A percentile compares a stretch with the other conserved stretches of the same genome.
Conservation (phyloP, 2,113 vertebrate genomes). For the Lycocorax pyrrhopterus region DNA sequence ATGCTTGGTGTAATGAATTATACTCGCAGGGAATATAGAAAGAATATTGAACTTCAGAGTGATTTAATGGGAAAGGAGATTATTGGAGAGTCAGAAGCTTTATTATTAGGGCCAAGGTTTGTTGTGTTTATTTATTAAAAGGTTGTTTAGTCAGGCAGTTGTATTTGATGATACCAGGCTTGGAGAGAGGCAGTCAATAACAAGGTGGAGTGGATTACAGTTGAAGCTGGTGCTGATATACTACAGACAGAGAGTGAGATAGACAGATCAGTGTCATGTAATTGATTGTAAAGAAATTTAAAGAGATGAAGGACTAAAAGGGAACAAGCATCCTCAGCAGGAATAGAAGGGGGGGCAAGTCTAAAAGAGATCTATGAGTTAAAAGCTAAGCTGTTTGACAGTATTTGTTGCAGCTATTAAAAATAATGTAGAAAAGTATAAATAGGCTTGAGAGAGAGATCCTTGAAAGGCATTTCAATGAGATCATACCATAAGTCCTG, state of each 20-base stretch:
- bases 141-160: neutral
- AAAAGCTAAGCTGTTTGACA: neutral
- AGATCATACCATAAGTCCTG: neutral
- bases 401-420: neutral
- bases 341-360: neutral
- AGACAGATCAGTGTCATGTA: conserved; percentile 47
- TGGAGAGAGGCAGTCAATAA: conserved; percentile 42
- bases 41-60: neutral
- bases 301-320: conserved; percentile 13
- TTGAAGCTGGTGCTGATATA: conserved; percentile 27
- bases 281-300: conserved; percentile 51
- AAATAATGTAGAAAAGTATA: neutral
- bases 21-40: neutral
- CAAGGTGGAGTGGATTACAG: conserved; percentile 46
- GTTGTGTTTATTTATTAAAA: conserved; percentile 43
- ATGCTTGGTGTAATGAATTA: neutral
- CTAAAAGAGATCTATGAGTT: neutral
- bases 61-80: neutral
- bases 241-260: neutral
- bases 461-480: neutral
- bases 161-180: conserved; percentile 20
- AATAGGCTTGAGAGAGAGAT: neutral
- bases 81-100: neutral
- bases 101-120: conserved; percentile 20
- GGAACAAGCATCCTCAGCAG: neutral